Base-by-base conservation (phyloP, 2,113 vertebrate species). In the Tympanuchus pallidicinctus region DNA sequence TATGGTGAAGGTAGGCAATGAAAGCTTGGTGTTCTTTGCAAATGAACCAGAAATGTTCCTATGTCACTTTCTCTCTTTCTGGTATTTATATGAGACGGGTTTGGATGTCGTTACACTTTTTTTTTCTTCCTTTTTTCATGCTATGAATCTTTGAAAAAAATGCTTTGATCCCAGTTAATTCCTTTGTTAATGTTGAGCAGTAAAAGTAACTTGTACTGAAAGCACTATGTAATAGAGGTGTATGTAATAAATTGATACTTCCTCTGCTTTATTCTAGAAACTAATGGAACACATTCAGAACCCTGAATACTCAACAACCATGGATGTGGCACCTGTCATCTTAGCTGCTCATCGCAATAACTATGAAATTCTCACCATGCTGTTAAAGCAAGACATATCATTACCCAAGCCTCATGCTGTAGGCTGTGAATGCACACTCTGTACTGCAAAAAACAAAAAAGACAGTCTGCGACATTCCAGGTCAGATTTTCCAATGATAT, bases 401-500 rank as follows among this genome's bases (percentile, higher is more conserved):
- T 98, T 99, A 57, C 99, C 99, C 25, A 98, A 99, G 86, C 99
- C 99, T 30, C 99, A 99, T 59, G 99, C 99, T 16, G 99, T 99
- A 12, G 99, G 99, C 95, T 99, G 99, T 94, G 99, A 99, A 86
- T 99, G 99, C 91, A 99, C 98, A 0, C 96, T 99, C 69, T 99
- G 99, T 97, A 99, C 99, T 56, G 99, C 99, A 94, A 99, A 99
- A 96, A 99, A 99, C 98, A 99, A 99, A 97, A 99, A 99, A 93
- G 99, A 99, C 88, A 99, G 99, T 91, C 97, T 99, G 6, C 97
- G 99, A 27, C 99, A 99, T 97, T 99, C 99, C 96, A 99, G 99
- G 99, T 98, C 91, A 91, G 89, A 60, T 73, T 56, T 61, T 30
- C 3, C 32, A 77, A 34, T 52, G 38, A n/a, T 38, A 10, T 38